These are phyloP conservation scores for Drosophila mulleri DNA, from an alignment of 2,888 invertebrate species.

Conservation along the genomic window DNA sequence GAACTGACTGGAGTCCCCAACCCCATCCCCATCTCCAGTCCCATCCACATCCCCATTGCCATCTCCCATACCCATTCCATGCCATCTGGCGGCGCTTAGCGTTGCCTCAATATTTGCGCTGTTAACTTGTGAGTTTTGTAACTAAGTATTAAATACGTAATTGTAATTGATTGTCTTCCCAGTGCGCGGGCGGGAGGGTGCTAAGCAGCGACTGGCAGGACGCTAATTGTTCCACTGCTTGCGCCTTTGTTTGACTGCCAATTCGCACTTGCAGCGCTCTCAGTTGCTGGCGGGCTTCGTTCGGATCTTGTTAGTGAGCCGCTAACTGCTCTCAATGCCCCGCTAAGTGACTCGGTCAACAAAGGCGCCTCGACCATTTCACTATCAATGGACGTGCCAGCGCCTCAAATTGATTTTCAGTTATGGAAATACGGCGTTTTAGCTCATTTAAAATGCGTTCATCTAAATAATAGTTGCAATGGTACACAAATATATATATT, in stretches of 20 bases:
- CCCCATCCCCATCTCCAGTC: background rate
- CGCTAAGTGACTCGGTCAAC: conserved; percentile 76
- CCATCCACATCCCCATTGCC: background rate
- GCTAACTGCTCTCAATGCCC: conserved; percentile 80
- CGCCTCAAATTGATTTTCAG: conserved; percentile 6
- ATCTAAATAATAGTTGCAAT: background rate
- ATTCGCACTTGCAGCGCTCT: conserved; percentile 66
- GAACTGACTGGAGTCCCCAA: background rate
- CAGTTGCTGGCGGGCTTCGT: conserved; percentile 8
- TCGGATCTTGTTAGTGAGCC: conserved; percentile 23
- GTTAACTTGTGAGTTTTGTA: conserved; percentile 56
- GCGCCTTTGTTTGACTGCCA: conserved; percentile 75
- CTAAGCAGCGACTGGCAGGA: conserved; percentile 19
- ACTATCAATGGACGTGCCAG: conserved; percentile 7
- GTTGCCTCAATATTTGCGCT: conserved; percentile 66
- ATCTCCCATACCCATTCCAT: conserved; percentile 3
- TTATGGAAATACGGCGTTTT: conserved; percentile 3
- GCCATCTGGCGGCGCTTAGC: conserved; percentile 64
- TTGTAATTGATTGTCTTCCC: conserved; percentile 72
- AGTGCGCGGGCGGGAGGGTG: background rate
- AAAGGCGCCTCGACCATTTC: conserved; percentile 57
- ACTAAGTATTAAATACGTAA: conserved; percentile 45
- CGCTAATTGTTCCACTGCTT: conserved; percentile 77
- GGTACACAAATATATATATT: background rate
- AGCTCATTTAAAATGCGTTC: conserved; percentile 10